Conservation (phyloP, 2,113 vertebrate species). For the Alexandromys fortis region DNA sequence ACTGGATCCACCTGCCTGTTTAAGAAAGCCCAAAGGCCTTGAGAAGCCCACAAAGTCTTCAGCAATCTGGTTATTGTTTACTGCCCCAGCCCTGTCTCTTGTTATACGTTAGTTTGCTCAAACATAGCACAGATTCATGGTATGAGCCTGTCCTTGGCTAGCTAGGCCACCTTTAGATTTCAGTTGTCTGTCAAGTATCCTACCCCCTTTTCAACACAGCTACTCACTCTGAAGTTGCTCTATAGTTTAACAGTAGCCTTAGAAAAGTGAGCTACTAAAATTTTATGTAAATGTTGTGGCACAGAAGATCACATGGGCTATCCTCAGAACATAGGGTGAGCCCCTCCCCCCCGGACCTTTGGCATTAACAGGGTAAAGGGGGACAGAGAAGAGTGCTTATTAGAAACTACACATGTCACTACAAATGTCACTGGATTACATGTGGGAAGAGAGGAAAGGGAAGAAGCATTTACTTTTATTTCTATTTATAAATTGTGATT, state of each 20-base stretch:
- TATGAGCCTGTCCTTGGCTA: background rate
- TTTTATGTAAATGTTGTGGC: background rate
- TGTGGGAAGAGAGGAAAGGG: background rate
- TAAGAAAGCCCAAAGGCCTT: background rate
- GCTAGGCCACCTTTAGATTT: background rate
- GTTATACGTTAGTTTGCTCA: background rate
- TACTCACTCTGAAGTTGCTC: background rate
- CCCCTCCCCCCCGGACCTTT: background rate
- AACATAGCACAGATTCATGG: background rate
- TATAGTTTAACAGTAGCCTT: background rate
- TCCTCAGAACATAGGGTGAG: background rate
- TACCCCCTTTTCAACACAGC: background rate
- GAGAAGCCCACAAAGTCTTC: background rate
- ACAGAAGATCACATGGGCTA: background rate
- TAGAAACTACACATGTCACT: background rate
- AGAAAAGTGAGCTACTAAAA: background rate
- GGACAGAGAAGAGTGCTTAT: background rate
- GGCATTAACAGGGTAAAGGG: background rate
- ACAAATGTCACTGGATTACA: background rate
- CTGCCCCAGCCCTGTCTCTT: background rate
- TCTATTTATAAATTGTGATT: background rate
- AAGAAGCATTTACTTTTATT: background rate
- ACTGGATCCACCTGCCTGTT: background rate
- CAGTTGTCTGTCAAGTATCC: background rate
- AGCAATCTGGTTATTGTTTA: background rate